Percentiles rank a stretch among this genome's conserved stretches.
Evolutionary conservation across 2,113 vertebrate genomes (phyloP).

Genomic region (Aythya baeri): DNA sequence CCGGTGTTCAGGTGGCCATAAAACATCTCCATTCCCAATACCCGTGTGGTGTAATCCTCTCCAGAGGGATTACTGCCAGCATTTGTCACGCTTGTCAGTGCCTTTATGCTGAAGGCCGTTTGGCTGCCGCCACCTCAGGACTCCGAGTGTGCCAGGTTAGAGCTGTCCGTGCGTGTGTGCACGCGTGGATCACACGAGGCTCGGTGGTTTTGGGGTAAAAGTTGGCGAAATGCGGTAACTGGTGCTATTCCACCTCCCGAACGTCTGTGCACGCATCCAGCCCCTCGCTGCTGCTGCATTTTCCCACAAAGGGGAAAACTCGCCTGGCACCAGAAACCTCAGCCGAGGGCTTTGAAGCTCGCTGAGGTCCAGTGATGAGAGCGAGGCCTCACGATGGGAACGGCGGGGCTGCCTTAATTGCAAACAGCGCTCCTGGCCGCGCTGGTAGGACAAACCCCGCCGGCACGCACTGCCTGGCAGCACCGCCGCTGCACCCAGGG

Average conservation of each 20-base stretch:
- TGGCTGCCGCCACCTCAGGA: fast-evolving
- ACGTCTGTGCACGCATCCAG: neutral
- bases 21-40: neutral
- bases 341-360: neutral
- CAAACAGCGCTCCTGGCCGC: neutral
- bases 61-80: neutral
- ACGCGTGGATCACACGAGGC: no score
- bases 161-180: no score
- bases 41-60: neutral
- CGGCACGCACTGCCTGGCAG: neutral
- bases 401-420: neutral
- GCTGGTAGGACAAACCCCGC: neutral
- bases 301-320: neutral
- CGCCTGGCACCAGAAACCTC: neutral
- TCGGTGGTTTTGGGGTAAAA: neutral
- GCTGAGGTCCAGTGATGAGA: neutral
- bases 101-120: fast-evolving
- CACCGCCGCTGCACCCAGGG: fast-evolving
- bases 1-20: neutral
- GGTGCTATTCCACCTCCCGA: neutral
- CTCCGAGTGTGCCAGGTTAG: fast-evolving
- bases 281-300: neutral
- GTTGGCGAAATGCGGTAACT: fast-evolving
- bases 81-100: fast-evolving
- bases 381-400: neutral